Evolutionary conservation across 2,797 vertebrate genomes (phyloP).

Genomic region (Etheostoma nigrum): DNA sequence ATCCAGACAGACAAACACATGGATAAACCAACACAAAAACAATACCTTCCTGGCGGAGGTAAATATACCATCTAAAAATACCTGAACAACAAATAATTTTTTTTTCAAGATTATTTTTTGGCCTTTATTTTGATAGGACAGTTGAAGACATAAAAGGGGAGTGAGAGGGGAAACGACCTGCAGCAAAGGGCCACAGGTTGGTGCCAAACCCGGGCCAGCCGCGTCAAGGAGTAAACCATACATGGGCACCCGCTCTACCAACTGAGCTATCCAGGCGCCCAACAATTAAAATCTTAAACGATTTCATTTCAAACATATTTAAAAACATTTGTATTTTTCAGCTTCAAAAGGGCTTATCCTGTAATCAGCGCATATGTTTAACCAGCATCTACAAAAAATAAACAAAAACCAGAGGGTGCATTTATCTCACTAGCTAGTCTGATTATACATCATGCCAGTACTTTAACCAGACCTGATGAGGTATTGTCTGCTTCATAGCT

Average conservation of each 20-base stretch:
- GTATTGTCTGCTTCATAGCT: conserved; percentile 27
- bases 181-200: no score
- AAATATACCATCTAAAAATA: conserved; percentile 8
- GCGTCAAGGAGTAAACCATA: no score
- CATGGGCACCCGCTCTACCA: no score
- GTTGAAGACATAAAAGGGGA: no score
- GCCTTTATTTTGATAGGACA: no score
- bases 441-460: conserved; percentile 9
- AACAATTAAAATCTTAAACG: conserved; percentile 1
- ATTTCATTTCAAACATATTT: conserved; percentile 3
- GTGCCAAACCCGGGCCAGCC: no score
- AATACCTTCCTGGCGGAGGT: not conserved
- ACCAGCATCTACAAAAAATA: not conserved
- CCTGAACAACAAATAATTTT: not conserved
- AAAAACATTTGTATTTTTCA: conserved; percentile 9
- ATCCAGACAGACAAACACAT: not conserved
- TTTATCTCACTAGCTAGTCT: conserved; percentile 12
- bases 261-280: no score
- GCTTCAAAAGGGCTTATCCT: conserved; percentile 4
- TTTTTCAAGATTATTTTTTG: no score
- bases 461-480: conserved; percentile 35
- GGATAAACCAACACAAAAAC: not conserved
- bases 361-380: conserved; percentile 5
- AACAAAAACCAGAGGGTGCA: not conserved
- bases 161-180: no score